A percentile compares a stretch with the other conserved stretches of the same genome.
phyloP scores from a whole-genome alignment of 2,797 vertebrate species.

The Sarcoramphus papa region DNA sequence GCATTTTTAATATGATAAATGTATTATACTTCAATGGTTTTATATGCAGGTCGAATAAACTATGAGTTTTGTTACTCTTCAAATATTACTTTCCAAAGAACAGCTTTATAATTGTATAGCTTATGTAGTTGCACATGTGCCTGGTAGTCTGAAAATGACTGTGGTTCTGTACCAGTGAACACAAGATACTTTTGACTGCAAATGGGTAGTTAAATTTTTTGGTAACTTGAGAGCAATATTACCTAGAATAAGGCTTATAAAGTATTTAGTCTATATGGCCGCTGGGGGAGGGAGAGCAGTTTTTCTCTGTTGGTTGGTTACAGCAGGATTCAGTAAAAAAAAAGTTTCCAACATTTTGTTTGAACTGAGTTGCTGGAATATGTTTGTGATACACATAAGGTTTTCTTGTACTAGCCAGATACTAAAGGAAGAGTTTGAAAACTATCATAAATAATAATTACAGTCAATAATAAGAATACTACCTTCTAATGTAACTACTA shows the following conservation, averaged over 20 bases:
- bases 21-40: constrained; percentile 74
- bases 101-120: constrained; percentile 39
- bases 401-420: neutral
- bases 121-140: neutral
- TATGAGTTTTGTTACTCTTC: constrained; percentile 73
- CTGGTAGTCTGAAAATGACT: neutral
- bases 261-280: neutral
- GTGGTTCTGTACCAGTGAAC: constrained; percentile 19
- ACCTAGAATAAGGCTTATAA: neutral
- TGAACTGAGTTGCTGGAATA: neutral
- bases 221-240: neutral
- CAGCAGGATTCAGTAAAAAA: neutral
- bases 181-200: neutral
- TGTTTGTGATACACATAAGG: neutral
- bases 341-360: neutral
- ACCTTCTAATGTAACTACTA: neutral
- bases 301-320: neutral
- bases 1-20: constrained; percentile 79
- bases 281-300: neutral
- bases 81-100: constrained; percentile 62
- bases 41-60: constrained; percentile 75
- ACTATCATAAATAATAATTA: neutral
- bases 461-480: neutral
- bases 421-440: neutral
- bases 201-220: neutral